Base-by-base conservation (phyloP, 2,888 invertebrate species). In the Tiphia femorata region DNA sequence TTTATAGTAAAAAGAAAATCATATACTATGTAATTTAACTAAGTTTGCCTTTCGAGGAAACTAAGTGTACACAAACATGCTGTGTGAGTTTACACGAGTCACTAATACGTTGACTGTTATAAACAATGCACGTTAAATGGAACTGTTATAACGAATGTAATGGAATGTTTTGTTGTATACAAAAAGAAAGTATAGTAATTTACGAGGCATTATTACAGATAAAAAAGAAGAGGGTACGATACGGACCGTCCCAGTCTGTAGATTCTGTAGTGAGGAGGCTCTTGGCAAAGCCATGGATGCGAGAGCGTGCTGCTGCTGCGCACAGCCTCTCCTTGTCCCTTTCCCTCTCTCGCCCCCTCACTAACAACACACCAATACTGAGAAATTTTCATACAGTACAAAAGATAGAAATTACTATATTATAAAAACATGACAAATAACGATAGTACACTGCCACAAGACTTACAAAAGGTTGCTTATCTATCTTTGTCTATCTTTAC, bases 231-330 rank as follows among this genome's bases (percentile, higher is more conserved):
- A 67, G 53, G 30, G 58, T 67, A 69, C 65, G 64, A 80, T 81
- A 82, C 81, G 84, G 85, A 81, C 82, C 82, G 73, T 82, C 80
- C 80, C 81, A 83, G 78, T 81, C 81, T 76, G 80, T 76, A 56
- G 80, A 73, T 70, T 82, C 81, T 77, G 77, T 82, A 81, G 81
- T 81, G 70, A 82, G 86, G 60, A 89, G 87, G 78, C 86, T 86
- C 80, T 87, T 87, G 83, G 87, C 86, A 86, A 89, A 89, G 80
- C 86, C 86, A 85, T 89, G 89, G 84, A 90, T 89, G 85, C 89
- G 88, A 85, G 84, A 81, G 76, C 88, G 85, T 72, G 90, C 90
- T 52, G 88, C 86, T 71, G 86, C 87, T 73, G 90, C 88, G 85
- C 89, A 89, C 75, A 88, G 86, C 60, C 90, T 87, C 75, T 84